phyloP scores from a whole-genome alignment of 2,888 invertebrate genomes.

The Iselma pallidipennis region DNA sequence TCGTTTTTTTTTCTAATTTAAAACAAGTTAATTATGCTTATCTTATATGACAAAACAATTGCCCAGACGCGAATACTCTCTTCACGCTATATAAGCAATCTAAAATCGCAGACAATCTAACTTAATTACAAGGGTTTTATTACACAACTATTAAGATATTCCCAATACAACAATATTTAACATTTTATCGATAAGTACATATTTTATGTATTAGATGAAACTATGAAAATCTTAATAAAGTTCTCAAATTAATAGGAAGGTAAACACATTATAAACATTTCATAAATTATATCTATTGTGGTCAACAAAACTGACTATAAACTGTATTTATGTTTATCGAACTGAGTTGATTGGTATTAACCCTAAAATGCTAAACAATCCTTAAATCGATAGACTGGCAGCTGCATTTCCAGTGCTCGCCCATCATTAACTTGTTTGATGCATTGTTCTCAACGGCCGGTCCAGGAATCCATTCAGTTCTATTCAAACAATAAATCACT shows the following conservation, averaged over 20 bases:
- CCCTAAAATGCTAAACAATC: background rate
- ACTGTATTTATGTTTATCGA: background rate
- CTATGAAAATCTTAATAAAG: conserved; percentile 10
- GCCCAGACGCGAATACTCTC: too few species aligned
- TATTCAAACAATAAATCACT: too few species aligned
- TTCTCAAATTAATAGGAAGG: background rate
- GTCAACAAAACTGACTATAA: background rate
- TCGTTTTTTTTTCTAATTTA: too few species aligned
- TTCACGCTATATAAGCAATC: too few species aligned
- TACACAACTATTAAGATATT: too few species aligned
- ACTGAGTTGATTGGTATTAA: too few species aligned
- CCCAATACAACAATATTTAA: background rate
- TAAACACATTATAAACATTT: background rate
- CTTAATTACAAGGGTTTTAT: too few species aligned
- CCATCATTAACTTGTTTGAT: background rate
- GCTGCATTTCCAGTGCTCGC: background rate
- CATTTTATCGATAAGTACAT: background rate
- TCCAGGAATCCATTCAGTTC: background rate
- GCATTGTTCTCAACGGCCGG: background rate
- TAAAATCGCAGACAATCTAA: too few species aligned
- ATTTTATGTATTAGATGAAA: background rate
- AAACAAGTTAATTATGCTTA: too few species aligned
- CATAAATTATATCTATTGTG: background rate
- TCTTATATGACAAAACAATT: too few species aligned
- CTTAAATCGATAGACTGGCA: background rate